Evolutionary conservation across 2,797 vertebrate species (phyloP).

Genomic region (Macrochelys suwanniensis): DNA sequence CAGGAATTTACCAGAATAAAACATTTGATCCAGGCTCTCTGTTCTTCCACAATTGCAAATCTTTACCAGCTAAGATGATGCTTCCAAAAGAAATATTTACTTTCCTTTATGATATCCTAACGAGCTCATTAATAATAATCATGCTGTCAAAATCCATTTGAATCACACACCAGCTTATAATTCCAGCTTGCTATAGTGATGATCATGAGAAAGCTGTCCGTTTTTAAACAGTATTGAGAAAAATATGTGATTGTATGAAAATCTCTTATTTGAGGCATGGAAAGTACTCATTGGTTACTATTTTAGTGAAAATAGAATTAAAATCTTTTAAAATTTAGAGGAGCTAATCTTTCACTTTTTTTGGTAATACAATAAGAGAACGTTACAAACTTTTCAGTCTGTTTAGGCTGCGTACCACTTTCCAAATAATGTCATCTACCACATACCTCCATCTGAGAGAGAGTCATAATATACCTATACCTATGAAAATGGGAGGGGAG

Average conservation of each 20-base stretch:
- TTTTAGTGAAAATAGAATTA: constrained; percentile 14
- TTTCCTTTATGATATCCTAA: neutral
- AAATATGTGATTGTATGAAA: neutral
- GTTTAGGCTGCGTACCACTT: neutral
- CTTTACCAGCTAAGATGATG: neutral
- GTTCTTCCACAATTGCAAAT: constrained; percentile 11
- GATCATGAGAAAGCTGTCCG: constrained; percentile 21
- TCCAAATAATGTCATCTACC: neutral
- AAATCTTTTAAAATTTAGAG: neutral
- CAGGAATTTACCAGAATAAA: neutral
- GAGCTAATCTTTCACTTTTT: neutral
- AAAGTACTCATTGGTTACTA: neutral
- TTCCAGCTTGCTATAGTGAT: constrained; percentile 60
- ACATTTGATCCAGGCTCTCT: constrained; percentile 13
- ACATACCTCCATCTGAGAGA: neutral
- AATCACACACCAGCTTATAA: constrained; percentile 67
- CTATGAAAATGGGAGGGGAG: neutral
- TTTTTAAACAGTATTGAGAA: neutral
- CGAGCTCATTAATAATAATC: neutral
- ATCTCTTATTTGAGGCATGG: neutral
- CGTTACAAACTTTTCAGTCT: neutral
- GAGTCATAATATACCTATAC: neutral
- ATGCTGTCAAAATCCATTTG: constrained; percentile 8
- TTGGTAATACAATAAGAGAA: neutral
- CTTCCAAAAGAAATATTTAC: neutral